Conservation (phyloP, 1,140 invertebrate species). For the Drosophila guanche region DNA sequence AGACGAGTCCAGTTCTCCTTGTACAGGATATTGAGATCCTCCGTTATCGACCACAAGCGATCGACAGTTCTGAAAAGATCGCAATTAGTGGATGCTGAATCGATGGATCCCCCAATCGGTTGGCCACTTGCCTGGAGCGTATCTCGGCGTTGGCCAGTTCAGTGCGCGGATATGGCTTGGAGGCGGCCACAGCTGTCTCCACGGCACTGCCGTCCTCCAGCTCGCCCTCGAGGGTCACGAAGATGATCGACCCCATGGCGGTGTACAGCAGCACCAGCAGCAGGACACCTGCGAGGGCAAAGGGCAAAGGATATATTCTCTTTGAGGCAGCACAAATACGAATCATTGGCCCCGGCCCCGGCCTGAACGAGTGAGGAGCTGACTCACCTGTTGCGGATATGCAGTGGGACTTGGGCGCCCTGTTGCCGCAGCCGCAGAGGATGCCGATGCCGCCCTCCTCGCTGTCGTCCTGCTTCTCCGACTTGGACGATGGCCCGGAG, state of each 20-base stretch:
- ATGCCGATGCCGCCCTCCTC: conserved; percentile 37
- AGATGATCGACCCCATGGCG: conserved; percentile 95
- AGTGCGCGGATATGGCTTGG: conserved; percentile 86
- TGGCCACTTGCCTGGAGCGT: conserved; percentile 82
- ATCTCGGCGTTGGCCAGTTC: conserved; percentile 83
- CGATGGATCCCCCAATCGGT: neutral
- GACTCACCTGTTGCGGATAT: conserved; percentile 83
- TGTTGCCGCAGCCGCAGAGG: conserved; percentile 74
- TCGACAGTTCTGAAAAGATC: conserved; percentile 87
- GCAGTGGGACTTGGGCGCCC: conserved; percentile 83
- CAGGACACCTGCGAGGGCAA: conserved; percentile 88
- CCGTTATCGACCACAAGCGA: conserved; percentile 95
- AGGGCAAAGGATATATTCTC: too few species aligned
- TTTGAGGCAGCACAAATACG: too few species aligned
- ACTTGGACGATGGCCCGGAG: conserved; percentile 27
- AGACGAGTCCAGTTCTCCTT: conserved; percentile 97
- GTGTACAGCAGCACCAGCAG: conserved; percentile 95
- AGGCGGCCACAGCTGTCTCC: conserved; percentile 86
- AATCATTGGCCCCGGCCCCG: too few species aligned
- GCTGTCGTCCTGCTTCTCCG: conserved; percentile 47
- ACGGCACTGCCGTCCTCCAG: conserved; percentile 71
- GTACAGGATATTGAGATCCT: conserved; percentile 96
- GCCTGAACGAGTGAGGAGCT: too few species aligned
- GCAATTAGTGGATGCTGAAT: neutral
- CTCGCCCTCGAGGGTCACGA: conserved; percentile 93